phyloP scores from a whole-genome alignment of 2,113 vertebrate genomes.

The Micronycteris hirsuta region DNA sequence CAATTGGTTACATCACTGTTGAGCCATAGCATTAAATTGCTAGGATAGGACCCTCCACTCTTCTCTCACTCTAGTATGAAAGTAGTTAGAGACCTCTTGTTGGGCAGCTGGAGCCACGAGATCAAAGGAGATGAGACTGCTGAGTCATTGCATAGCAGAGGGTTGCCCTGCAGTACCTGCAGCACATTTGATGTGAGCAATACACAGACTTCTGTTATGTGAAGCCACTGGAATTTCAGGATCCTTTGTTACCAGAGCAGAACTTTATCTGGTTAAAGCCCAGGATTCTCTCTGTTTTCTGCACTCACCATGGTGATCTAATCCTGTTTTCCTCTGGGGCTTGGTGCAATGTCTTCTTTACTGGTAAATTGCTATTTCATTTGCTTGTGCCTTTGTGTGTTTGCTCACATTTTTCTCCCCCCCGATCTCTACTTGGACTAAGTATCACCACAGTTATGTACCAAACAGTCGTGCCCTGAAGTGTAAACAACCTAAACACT shows the following conservation, averaged over 20 bases:
- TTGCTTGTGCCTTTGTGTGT: neutral
- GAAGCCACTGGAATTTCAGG: neutral
- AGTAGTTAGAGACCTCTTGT: neutral
- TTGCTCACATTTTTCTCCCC: neutral
- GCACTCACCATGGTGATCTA: neutral
- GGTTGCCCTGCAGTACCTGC: neutral
- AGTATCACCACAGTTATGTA: neutral
- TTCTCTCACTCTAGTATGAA: neutral
- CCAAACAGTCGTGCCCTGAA: neutral
- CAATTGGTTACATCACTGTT: neutral
- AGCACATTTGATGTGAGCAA: neutral
- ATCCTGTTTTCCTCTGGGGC: neutral
- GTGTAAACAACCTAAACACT: neutral
- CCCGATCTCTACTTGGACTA: neutral
- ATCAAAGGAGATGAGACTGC: neutral
- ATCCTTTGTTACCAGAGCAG: neutral
- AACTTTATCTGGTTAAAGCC: neutral
- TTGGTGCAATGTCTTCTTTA: neutral
- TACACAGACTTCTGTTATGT: neutral
- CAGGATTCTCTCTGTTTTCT: neutral
- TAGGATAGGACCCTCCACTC: neutral
- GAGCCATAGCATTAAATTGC: neutral
- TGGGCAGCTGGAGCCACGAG: neutral
- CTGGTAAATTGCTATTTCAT: neutral
- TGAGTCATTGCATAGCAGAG: neutral